Evolutionary conservation across 1,140 invertebrate genomes (phyloP).

Genomic region (Palaemon carinicauda): DNA sequence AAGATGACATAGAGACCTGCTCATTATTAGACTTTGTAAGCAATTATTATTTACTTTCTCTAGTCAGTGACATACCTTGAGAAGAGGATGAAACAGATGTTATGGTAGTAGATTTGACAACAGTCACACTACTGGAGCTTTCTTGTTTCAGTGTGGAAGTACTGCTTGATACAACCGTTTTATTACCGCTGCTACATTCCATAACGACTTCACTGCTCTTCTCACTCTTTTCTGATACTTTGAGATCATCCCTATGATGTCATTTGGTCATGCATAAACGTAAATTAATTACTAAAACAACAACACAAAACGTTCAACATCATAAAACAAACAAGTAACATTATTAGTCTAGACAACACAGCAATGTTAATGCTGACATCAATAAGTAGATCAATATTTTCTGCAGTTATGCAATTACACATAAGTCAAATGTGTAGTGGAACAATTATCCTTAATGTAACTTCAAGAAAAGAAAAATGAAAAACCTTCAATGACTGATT

Average conservation of each 20-base stretch:
- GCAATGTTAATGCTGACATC: too few species aligned
- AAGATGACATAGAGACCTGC: too few species aligned
- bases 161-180: background rate
- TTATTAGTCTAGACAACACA: background rate
- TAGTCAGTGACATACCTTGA: conserved; percentile 5
- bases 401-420: too few species aligned
- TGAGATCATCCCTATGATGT: conserved; percentile 41
- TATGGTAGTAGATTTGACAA: conserved; percentile 39
- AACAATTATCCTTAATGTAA: too few species aligned
- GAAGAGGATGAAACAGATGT: conserved; percentile 27
- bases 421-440: too few species aligned
- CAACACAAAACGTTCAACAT: background rate
- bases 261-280: conserved; percentile 10
- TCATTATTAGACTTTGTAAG: too few species aligned
- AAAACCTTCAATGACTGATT: too few species aligned
- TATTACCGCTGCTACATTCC: background rate
- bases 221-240: conserved; percentile 55
- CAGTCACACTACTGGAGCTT: conserved; percentile 23
- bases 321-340: background rate
- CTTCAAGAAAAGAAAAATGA: too few species aligned
- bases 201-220: conserved; percentile 2
- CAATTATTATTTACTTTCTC: too few species aligned
- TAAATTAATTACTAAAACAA: background rate
- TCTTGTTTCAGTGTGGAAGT: conserved; percentile 13
- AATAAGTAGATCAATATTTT: too few species aligned